Base-by-base conservation (phyloP, 2,113 vertebrate species). In the Bagarius yarrelli region DNA sequence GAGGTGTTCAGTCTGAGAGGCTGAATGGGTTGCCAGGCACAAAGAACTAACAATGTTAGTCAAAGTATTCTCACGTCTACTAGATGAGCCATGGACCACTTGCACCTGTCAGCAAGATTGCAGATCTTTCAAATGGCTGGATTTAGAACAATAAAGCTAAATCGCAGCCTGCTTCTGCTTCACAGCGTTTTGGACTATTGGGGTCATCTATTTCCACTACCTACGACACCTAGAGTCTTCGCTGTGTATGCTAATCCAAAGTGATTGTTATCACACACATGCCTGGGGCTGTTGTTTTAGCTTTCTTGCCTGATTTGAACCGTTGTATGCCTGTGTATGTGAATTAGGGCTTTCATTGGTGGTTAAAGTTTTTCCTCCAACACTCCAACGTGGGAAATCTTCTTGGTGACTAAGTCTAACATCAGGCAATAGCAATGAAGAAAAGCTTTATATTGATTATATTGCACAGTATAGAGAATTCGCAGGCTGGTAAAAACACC, bases 51-150 rank as follows among this genome's bases (percentile, higher is more conserved):
- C 64, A 81, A 69, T 76, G 80, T 76, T 67, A 30, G 60, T 59
- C 82, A 36, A 81, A 85, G 67, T 73, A 80, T 87, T 78, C 74
- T 86, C 86, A 86, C 81, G 87, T 83, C 87, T 76, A n/a, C 55
- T 76, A 40, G 32, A 71, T 79, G 78, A 81, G 47, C 73, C 79
- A 82, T 64, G 61, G 72, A 55, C 59, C 34, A 76, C 57, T 76
- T 91, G 87, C 90, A 91, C 91, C 91, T 93, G 92, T 90, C 90
- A 13, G 67, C 74, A 60, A 84, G 71, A 80, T 86, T 85, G 83
- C 85, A 86, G 82, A 71, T 60, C 36, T 36, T 76, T 76, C 44
- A 52, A 70, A 59, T 77, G 76, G 55, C 53, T 32, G 63, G 61
- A 70, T 70, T 36, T 83, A 64, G 84, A 83, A 82, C 60, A 19